phyloP scores from a whole-genome alignment of 2,888 invertebrate genomes.

The Byasa hedistus region DNA sequence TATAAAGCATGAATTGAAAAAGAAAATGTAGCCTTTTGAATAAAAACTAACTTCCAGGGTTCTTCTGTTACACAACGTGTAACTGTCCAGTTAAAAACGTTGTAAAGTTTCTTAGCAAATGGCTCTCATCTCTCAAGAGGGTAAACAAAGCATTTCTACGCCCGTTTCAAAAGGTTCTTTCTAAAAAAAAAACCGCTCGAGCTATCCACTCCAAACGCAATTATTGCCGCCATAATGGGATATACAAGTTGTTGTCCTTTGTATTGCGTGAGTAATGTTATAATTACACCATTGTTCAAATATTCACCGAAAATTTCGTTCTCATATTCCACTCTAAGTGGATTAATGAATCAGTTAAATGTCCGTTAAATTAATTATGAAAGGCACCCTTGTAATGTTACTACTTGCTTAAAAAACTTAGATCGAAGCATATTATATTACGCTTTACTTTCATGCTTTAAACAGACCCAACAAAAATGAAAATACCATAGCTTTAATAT shows the following conservation, averaged over 20 bases:
- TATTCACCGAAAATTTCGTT: background rate
- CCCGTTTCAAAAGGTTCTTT: slow-evolving; percentile 49
- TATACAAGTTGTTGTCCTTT: slow-evolving; percentile 37
- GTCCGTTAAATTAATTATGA: background rate
- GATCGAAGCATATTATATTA: no score
- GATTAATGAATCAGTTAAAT: background rate
- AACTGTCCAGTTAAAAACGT: slow-evolving; percentile 31
- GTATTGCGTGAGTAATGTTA: slow-evolving; percentile 11
- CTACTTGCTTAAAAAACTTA: no score
- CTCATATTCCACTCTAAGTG: background rate
- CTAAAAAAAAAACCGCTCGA: slow-evolving; percentile 50
- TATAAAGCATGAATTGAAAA: background rate
- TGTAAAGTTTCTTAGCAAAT: slow-evolving; percentile 37
- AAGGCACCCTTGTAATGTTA: background rate
- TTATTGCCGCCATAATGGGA: slow-evolving; percentile 56
- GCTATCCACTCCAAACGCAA: slow-evolving; percentile 54
- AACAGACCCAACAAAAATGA: no score
- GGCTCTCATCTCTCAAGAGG: slow-evolving; percentile 43
- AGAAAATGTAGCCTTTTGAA: background rate
- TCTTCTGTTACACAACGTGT: background rate
- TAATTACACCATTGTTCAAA: slow-evolving; percentile 17
- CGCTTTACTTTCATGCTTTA: no score
- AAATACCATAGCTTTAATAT: no score
- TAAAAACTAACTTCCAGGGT: background rate
- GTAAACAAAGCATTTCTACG: slow-evolving; percentile 61